phyloP scores from a whole-genome alignment of 1,140 invertebrate species.

The Plectrocnemia conspersa region DNA sequence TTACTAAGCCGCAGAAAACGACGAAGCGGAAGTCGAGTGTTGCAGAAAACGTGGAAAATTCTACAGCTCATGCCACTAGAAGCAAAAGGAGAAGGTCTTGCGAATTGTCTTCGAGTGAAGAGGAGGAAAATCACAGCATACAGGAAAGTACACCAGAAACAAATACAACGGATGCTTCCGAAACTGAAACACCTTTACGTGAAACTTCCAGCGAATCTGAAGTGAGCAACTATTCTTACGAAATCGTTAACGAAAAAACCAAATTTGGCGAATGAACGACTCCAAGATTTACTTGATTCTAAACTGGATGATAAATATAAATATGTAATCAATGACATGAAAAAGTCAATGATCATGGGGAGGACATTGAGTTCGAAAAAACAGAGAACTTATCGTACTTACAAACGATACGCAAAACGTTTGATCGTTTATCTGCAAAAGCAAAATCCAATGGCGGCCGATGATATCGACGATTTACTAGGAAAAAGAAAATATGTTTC shows the following conservation, averaged over 20 bases:
- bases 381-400: constrained; percentile 48
- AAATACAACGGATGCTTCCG: constrained; percentile 37
- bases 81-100: constrained; percentile 33
- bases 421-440: constrained; percentile 49
- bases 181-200: constrained; percentile 33
- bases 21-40: constrained; percentile 43
- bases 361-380: constrained; percentile 47
- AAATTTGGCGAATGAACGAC: constrained; percentile 28
- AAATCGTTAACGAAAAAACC: constrained; percentile 41
- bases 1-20: constrained; percentile 39
- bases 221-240: constrained; percentile 38
- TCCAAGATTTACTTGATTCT: constrained; percentile 32
- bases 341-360: constrained; percentile 51
- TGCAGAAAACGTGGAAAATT: constrained; percentile 34
- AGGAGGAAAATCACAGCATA: constrained; percentile 40
- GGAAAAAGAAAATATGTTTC: constrained; percentile 50
- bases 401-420: constrained; percentile 48
- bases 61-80: constrained; percentile 33
- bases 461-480: constrained; percentile 49
- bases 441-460: constrained; percentile 49
- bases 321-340: constrained; percentile 52
- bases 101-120: constrained; percentile 31
- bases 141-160: constrained; percentile 22
- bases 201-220: constrained; percentile 29
- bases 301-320: constrained; percentile 41